Percentiles rank a stretch among this genome's conserved stretches.
Evolutionary conservation across 2,113 vertebrate species (phyloP).

Genomic region (Dasyurus viverrinus): DNA sequence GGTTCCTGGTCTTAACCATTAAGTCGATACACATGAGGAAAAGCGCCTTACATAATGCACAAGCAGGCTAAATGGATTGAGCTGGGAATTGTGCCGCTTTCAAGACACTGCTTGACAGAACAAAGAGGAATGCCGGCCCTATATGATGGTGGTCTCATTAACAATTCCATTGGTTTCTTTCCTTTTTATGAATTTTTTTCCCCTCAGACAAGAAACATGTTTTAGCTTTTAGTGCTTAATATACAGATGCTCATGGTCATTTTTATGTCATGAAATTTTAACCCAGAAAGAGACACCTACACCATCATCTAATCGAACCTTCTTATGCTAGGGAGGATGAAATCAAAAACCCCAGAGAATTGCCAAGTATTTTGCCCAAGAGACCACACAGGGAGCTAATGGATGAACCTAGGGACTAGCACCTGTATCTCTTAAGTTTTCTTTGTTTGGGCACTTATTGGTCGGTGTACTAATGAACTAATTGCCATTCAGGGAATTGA

Average conservation of each 20-base stretch:
- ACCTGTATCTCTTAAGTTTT: not conserved
- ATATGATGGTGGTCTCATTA: not conserved
- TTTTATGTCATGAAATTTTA: not conserved
- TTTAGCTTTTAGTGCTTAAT: not conserved
- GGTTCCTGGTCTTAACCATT: slow-evolving; percentile 49
- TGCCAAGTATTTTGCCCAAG: not conserved
- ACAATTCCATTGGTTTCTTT: not conserved
- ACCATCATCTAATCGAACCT: not conserved
- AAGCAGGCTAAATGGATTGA: not conserved
- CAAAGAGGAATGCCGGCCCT: not conserved
- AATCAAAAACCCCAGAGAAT: not conserved
- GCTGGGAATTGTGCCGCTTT: not conserved
- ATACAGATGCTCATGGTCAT: not conserved
- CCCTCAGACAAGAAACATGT: not conserved
- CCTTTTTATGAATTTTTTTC: not conserved
- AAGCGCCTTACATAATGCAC: not conserved
- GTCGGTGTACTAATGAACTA: not conserved
- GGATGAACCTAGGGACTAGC: not conserved
- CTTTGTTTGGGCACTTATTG: not conserved
- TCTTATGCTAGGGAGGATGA: not conserved
- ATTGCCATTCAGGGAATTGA: not conserved
- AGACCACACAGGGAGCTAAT: not conserved
- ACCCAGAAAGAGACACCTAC: not conserved
- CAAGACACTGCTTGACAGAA: not conserved
- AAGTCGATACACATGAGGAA: not conserved